Percentiles rank a stretch among this genome's conserved stretches.
These are phyloP conservation scores for Tyria jacobaeae DNA, from an alignment of 2,888 invertebrate genomes.

Conservation along the genomic window DNA sequence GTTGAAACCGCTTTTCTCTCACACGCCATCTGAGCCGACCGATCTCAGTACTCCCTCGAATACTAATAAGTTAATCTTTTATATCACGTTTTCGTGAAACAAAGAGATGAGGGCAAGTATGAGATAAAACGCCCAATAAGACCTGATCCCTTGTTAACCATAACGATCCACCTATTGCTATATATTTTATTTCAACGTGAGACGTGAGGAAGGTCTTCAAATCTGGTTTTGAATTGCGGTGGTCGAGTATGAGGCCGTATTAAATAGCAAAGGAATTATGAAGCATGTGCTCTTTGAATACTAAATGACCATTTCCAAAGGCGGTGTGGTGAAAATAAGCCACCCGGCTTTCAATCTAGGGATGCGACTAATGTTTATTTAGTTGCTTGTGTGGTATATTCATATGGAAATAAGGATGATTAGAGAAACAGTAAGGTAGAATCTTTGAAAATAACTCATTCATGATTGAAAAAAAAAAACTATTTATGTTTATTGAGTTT, in stretches of 20 bases:
- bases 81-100: slow-evolving; percentile 84
- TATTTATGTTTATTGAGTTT: too few relatives aligned
- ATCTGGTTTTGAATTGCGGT: slow-evolving; percentile 66
- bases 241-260: slow-evolving; percentile 80
- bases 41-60: slow-evolving; percentile 71
- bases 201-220: slow-evolving; percentile 55
- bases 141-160: slow-evolving; percentile 58
- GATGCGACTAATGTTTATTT: slow-evolving; percentile 65
- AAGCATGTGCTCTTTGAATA: slow-evolving; percentile 82
- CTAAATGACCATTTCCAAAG: slow-evolving; percentile 75
- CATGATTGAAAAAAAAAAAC: slow-evolving; percentile 26
- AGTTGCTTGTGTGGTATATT: slow-evolving; percentile 53
- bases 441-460: slow-evolving; percentile 31
- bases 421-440: slow-evolving; percentile 34
- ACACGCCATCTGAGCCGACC: slow-evolving; percentile 70
- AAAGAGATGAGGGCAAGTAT: slow-evolving; percentile 81
- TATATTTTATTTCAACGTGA: slow-evolving; percentile 42
- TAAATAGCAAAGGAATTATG: slow-evolving; percentile 83
- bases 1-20: slow-evolving; percentile 51
- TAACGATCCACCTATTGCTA: slow-evolving; percentile 33
- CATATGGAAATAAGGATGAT: slow-evolving; percentile 66
- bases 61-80: slow-evolving; percentile 86
- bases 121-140: slow-evolving; percentile 69
- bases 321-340: slow-evolving; percentile 63
- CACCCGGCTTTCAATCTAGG: slow-evolving; percentile 56